A percentile compares a stretch with the other conserved stretches of the same genome.
Evolutionary conservation across 2,797 vertebrate species (phyloP).

Genomic region (Leontopithecus rosalia): DNA sequence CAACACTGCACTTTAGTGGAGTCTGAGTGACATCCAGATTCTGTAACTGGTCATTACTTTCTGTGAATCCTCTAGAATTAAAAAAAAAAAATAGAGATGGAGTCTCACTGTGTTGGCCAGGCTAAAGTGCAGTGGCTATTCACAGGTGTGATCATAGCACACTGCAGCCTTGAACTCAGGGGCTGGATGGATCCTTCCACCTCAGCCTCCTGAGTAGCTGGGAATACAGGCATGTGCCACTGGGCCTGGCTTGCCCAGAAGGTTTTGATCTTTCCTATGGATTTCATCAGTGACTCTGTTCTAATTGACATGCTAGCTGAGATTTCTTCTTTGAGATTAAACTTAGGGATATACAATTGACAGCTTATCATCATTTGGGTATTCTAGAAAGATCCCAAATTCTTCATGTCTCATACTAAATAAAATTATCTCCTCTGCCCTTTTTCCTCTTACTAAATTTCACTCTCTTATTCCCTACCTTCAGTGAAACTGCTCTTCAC

Average conservation of each 20-base stretch:
- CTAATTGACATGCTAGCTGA: not conserved
- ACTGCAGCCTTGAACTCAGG: not conserved
- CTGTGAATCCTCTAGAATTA: not conserved
- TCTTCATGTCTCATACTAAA: not conserved
- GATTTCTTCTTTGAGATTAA: conserved; percentile 24
- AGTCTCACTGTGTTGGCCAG: not conserved
- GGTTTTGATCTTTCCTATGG: conserved; percentile 19
- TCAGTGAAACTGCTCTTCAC: not conserved
- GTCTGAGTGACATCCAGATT: conserved; percentile 18
- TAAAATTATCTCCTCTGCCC: not conserved
- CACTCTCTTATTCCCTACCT: not conserved
- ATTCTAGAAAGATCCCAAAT: not conserved
- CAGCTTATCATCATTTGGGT: not conserved
- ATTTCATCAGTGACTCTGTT: not conserved
- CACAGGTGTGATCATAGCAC: not conserved
- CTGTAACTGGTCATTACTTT: conserved; percentile 27
- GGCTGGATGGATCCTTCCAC: not conserved
- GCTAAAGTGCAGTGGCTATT: not conserved
- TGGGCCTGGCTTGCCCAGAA: not conserved
- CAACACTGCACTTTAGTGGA: not conserved
- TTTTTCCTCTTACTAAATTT: not conserved
- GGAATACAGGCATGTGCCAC: not conserved
- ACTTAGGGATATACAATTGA: not conserved
- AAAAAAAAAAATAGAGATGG: not conserved
- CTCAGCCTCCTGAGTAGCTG: not conserved